Conservation (phyloP, 2,113 vertebrate species). For the Nothoprocta pentlandii region DNA sequence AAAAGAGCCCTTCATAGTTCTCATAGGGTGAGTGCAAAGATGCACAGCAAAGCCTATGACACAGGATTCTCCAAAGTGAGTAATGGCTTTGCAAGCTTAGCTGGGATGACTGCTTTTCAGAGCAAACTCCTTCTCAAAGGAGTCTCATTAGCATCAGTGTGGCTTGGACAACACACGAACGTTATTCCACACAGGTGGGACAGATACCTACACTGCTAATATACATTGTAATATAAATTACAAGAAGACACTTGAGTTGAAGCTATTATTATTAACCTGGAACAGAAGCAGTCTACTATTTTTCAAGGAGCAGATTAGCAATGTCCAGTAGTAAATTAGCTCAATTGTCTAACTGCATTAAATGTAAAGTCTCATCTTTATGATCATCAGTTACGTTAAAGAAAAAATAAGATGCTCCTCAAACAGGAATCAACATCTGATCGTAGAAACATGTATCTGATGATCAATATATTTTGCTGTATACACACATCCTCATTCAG, state of each 20-base stretch:
- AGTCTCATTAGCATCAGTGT: neutral
- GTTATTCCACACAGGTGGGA: neutral
- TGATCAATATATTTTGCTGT: neutral
- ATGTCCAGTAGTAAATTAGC: neutral
- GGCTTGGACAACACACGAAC: neutral
- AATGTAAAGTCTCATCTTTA: neutral
- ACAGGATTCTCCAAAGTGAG: neutral
- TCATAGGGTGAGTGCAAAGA: neutral
- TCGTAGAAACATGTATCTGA: neutral
- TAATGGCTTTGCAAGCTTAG: neutral
- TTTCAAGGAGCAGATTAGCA: neutral
- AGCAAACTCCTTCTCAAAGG: neutral
- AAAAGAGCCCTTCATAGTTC: neutral
- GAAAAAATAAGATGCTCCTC: neutral
- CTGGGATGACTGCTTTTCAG: neutral
- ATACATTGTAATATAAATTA: neutral
- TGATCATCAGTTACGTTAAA: neutral
- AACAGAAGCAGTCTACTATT: neutral
- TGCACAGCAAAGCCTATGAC: neutral
- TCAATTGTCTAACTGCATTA: neutral
- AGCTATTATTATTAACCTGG: neutral
- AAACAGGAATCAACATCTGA: neutral
- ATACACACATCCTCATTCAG: neutral
- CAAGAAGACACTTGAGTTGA: neutral
- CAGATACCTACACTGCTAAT: neutral